phyloP scores from a whole-genome alignment of 2,797 vertebrate genomes.

The Vespertilio murinus region DNA sequence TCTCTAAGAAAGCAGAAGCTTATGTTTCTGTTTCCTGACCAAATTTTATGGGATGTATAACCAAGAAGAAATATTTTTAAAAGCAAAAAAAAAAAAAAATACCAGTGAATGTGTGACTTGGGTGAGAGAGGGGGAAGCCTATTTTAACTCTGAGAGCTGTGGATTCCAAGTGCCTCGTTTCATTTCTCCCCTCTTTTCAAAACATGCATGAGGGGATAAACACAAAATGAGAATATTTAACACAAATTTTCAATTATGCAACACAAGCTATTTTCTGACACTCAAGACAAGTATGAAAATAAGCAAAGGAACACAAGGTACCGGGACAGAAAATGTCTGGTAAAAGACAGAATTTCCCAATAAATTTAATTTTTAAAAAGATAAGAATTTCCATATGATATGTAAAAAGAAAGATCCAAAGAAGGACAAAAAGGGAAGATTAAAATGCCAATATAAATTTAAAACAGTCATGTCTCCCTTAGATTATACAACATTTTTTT shows the following conservation, averaged over 20 bases:
- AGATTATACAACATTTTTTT: neutral
- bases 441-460: constrained; percentile 10
- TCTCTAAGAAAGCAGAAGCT: neutral
- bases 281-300: neutral
- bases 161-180: neutral
- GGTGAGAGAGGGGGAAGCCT: neutral
- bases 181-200: neutral
- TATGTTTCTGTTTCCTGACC: neutral
- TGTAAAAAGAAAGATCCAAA: neutral
- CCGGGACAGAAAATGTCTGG: neutral
- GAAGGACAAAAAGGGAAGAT: neutral
- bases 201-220: neutral
- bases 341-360: neutral
- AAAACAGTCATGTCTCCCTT: constrained; percentile 7
- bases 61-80: constrained; percentile 46
- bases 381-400: neutral
- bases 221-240: neutral
- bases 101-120: neutral
- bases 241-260: constrained; percentile 9
- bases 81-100: neutral
- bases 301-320: neutral
- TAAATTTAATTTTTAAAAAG: neutral
- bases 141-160: neutral
- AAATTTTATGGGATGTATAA: constrained; percentile 40
- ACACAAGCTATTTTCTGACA: neutral